phyloP scores from a whole-genome alignment of 2,797 vertebrate species.

The Characodon lateralis region DNA sequence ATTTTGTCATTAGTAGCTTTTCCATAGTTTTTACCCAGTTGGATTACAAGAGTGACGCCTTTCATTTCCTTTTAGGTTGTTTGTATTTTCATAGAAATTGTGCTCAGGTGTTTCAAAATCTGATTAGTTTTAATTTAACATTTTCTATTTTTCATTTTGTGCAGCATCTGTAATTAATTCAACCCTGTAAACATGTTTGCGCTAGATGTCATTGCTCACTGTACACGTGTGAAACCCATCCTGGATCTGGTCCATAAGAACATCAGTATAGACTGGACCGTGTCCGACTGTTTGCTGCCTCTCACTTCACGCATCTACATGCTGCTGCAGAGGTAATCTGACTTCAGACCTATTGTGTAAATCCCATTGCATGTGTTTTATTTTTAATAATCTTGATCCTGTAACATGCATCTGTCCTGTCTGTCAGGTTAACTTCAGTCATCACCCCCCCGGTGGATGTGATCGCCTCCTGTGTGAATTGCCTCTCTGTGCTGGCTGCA shows the following conservation, averaged over 20 bases:
- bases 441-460: constrained; percentile 94
- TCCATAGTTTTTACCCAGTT: neutral
- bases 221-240: constrained; percentile 93
- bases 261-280: constrained; percentile 92
- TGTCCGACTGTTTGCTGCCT: constrained; percentile 94
- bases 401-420: neutral
- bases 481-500: constrained; percentile 91
- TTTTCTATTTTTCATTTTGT: neutral
- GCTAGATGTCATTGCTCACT: constrained; percentile 92
- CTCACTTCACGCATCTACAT: constrained; percentile 98
- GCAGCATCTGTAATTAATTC: neutral
- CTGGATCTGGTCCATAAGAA: constrained; percentile 96
- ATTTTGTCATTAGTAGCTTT: neutral
- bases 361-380: neutral
- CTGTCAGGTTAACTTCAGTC: constrained; percentile 88
- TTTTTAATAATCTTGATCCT: neutral
- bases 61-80: no score
- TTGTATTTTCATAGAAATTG: no score
- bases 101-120: no score
- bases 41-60: no score
- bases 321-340: constrained; percentile 90
- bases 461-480: constrained; percentile 96
- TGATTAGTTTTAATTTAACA: neutral
- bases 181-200: neutral
- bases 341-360: neutral